phyloP scores from a whole-genome alignment of 1,140 invertebrate species.

The Agrypnia vestita region DNA sequence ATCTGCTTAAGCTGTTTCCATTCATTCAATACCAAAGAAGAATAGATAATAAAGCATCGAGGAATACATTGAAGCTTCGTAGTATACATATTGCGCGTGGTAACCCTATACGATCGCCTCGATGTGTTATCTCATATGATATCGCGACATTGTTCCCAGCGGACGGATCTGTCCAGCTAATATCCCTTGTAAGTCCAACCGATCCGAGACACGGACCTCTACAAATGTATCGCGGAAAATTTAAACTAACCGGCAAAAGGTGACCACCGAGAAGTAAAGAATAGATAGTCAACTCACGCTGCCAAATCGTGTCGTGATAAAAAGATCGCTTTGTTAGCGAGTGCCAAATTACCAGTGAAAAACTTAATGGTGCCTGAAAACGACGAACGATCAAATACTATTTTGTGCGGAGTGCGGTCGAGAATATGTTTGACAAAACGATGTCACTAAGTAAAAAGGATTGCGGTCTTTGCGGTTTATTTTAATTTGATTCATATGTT shows the following conservation, averaged over 20 bases:
- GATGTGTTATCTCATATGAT: constrained; percentile 38
- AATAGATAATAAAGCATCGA: background rate
- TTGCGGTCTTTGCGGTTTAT: background rate
- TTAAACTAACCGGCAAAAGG: constrained; percentile 8
- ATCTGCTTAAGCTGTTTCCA: background rate
- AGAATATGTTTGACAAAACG: constrained; percentile 4
- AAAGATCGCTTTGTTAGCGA: background rate
- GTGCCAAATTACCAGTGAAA: background rate
- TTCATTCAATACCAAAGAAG: background rate
- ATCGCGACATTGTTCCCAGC: constrained; percentile 39
- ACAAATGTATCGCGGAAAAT: constrained; percentile 4
- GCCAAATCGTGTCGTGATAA: background rate
- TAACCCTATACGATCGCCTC: constrained; percentile 26
- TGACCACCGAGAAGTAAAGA: constrained; percentile 16
- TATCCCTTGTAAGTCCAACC: constrained; percentile 38
- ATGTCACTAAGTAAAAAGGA: background rate
- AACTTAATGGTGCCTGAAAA: constrained; percentile 5
- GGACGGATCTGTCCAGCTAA: constrained; percentile 37
- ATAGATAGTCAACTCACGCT: background rate
- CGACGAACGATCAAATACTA: background rate
- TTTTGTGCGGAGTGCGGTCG: background rate
- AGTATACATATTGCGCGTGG: constrained; percentile 1
- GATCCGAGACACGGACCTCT: constrained; percentile 3
- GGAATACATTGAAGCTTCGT: background rate
- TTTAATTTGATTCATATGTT: background rate